phyloP scores from a whole-genome alignment of 1,140 invertebrate genomes.

The Caenorhabditis inopinata region DNA sequence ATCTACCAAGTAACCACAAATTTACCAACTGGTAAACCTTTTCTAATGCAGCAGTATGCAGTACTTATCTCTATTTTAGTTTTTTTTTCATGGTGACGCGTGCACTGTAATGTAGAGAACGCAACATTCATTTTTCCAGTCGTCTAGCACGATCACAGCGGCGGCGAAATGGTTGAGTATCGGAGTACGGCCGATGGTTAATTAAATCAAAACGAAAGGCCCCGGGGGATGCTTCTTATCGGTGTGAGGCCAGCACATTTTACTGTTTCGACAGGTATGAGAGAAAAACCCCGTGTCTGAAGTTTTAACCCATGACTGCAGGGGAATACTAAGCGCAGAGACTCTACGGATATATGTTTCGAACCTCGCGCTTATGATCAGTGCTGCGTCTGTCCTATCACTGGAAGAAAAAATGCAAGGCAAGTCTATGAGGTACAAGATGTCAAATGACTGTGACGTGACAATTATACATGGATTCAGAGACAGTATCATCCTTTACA shows the following conservation, averaged over 20 bases:
- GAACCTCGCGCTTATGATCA: too few relatives aligned
- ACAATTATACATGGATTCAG: not conserved
- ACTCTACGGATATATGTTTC: too few relatives aligned
- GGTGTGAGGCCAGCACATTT: too few relatives aligned
- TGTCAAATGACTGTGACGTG: not conserved
- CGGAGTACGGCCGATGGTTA: not conserved
- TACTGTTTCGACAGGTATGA: too few relatives aligned
- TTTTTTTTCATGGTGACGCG: not conserved
- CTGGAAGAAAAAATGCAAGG: too few relatives aligned
- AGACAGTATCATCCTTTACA: slow-evolving; percentile 2
- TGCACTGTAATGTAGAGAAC: not conserved
- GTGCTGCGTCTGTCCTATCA: too few relatives aligned
- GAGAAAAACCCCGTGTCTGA: too few relatives aligned
- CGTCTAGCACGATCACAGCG: not conserved
- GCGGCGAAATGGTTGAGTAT: slow-evolving; percentile 6
- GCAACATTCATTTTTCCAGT: slow-evolving; percentile 4
- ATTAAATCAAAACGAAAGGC: not conserved
- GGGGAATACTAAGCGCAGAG: too few relatives aligned
- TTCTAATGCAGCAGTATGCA: slow-evolving; percentile 70
- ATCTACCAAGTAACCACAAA: too few relatives aligned
- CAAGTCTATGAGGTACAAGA: not conserved
- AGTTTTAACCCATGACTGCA: too few relatives aligned
- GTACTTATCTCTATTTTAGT: slow-evolving; percentile 3
- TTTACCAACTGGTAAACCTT: not conserved
- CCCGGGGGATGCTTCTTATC: not conserved